Evolutionary conservation across 1,140 invertebrate genomes (phyloP).

Genomic region (Chironomus tepperi): DNA sequence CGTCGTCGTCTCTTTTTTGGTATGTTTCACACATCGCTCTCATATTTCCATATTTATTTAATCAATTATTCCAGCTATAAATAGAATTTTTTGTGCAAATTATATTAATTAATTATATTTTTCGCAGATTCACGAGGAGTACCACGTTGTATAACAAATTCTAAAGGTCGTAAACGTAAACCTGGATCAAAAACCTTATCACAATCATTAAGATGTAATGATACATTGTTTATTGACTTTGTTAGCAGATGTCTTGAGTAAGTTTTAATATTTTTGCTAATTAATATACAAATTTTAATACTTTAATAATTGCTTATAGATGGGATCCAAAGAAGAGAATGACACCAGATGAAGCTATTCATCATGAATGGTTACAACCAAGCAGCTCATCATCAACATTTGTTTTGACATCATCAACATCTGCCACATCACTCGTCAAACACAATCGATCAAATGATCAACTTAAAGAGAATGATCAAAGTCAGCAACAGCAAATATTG

Average conservation of each 20-base stretch:
- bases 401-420: constrained; percentile 33
- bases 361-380: constrained; percentile 63
- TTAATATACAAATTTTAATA: constrained; percentile 2
- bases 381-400: constrained; percentile 34
- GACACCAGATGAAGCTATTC: constrained; percentile 80
- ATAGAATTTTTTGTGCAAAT: no score
- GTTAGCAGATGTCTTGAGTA: constrained; percentile 84
- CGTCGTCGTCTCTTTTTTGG: constrained; percentile 78
- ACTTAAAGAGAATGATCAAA: constrained; percentile 18
- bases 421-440: constrained; percentile 28
- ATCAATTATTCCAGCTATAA: not conserved
- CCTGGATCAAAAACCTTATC: constrained; percentile 74
- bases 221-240: constrained; percentile 88
- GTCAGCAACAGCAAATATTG: not conserved
- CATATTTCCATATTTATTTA: not conserved
- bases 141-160: constrained; percentile 85
- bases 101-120: no score
- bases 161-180: constrained; percentile 78
- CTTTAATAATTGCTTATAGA: constrained; percentile 42
- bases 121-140: constrained; percentile 77
- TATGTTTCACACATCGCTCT: constrained; percentile 36
- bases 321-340: constrained; percentile 92
- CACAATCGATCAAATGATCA: constrained; percentile 6
- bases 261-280: constrained; percentile 43
- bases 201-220: constrained; percentile 70